Evolutionary conservation across 1,140 invertebrate genomes (phyloP).

Genomic region (Anagrus nilaparvatae): DNA sequence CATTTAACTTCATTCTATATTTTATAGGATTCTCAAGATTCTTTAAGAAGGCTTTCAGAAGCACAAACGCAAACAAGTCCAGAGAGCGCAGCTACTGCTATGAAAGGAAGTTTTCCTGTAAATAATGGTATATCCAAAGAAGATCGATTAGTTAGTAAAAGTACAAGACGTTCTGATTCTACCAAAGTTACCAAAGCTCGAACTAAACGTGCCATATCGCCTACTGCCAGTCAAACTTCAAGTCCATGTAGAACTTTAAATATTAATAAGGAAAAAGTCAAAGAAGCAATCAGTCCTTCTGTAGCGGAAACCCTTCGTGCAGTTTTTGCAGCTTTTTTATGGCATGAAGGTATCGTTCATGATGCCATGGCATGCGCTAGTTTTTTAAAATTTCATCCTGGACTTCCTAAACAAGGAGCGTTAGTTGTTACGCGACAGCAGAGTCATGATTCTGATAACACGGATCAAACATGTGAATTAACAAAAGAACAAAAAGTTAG

Average conservation of each 20-base stretch:
- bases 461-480: constrained; percentile 38
- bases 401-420: constrained; percentile 69
- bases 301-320: constrained; percentile 86
- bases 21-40: constrained; percentile 35
- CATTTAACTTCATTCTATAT: no score
- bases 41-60: constrained; percentile 49
- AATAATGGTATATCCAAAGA: constrained; percentile 45
- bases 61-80: constrained; percentile 70
- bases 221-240: constrained; percentile 38
- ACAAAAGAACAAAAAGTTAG: constrained; percentile 50
- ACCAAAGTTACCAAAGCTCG: constrained; percentile 38
- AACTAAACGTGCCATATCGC: constrained; percentile 54
- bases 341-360: constrained; percentile 95
- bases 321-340: constrained; percentile 90
- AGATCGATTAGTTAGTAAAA: constrained; percentile 53
- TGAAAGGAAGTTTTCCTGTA: constrained; percentile 53
- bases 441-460: no score
- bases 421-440: constrained; percentile 56
- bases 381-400: constrained; percentile 90
- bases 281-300: constrained; percentile 82
- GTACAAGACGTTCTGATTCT: constrained; percentile 50
- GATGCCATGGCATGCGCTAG: constrained; percentile 96
- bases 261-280: constrained; percentile 44
- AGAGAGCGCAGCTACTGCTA: constrained; percentile 43
- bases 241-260: constrained; percentile 30